phyloP scores from a whole-genome alignment of 2,797 vertebrate genomes.

The Helarctos malayanus region DNA sequence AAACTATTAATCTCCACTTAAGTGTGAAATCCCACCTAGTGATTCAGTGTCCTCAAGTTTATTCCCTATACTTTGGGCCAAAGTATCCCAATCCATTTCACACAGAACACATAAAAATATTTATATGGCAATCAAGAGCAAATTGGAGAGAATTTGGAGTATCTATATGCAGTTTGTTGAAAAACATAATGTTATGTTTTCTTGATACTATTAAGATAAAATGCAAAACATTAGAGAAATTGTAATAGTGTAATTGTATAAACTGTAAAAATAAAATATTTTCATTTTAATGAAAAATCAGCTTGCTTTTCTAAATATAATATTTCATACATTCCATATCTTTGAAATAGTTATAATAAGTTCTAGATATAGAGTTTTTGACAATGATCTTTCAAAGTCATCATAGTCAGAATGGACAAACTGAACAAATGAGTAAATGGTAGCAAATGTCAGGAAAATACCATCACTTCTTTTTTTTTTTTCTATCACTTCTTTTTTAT shows the following conservation, averaged over 20 bases:
- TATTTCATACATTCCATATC: not conserved
- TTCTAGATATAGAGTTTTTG: not conserved
- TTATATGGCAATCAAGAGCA: not conserved
- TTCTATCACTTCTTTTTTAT: not conserved
- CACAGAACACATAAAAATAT: not conserved
- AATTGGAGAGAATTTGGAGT: not conserved
- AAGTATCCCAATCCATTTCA: not conserved
- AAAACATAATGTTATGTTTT: not conserved
- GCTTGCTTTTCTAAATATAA: not conserved
- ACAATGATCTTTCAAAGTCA: not conserved
- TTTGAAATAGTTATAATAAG: not conserved
- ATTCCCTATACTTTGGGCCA: not conserved
- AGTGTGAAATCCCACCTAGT: not conserved
- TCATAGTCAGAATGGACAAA: not conserved
- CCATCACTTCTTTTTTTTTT: not conserved
- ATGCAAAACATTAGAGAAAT: not conserved
- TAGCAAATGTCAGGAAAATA: not conserved
- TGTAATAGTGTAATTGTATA: not conserved
- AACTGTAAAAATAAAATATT: not conserved
- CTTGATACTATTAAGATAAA: not conserved
- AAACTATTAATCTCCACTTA: not conserved
- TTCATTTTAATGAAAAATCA: not conserved
- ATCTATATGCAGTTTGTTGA: not conserved
- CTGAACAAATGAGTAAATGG: not conserved
- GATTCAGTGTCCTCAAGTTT: not conserved